A percentile compares a stretch with the other conserved stretches of the same genome.
Conservation (phyloP, 2,797 vertebrate species). For the Diplodus puntazzo region DNA sequence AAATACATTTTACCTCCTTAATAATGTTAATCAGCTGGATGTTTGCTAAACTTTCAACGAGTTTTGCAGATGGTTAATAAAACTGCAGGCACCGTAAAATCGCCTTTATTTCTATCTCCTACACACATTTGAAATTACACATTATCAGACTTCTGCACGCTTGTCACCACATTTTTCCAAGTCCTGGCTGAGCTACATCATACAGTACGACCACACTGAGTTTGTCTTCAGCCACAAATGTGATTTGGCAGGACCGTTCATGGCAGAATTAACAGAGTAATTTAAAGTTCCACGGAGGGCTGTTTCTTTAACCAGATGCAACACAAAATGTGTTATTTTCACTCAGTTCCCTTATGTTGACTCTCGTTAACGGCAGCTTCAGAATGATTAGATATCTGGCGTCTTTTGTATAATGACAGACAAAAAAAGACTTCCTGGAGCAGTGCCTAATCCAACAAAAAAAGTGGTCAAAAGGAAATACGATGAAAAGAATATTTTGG, state of each 20-base stretch:
- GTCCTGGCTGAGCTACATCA: conserved; percentile 9
- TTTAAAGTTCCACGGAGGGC: background rate
- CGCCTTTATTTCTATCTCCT: background rate
- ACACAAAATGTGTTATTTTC: background rate
- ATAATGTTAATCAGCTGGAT: background rate
- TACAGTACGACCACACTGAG: background rate
- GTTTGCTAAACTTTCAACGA: background rate
- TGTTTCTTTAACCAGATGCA: background rate
- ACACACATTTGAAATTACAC: conserved; percentile 20
- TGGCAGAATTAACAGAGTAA: conserved; percentile 5
- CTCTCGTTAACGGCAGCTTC: background rate
- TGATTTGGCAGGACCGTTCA: conserved; percentile 4
- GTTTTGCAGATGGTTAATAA: background rate
- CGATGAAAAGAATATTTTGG: conserved; percentile 32
- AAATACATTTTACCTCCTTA: background rate
- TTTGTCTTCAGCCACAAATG: conserved; percentile 9
- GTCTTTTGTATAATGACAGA: background rate
- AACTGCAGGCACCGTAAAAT: background rate
- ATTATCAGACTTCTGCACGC: background rate
- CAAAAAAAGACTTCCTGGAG: background rate
- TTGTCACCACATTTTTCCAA: background rate
- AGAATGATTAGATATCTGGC: conserved; percentile 1
- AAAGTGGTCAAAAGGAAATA: conserved; percentile 44
- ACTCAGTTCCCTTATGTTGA: background rate
- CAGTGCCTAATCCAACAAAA: conserved; percentile 27